Evolutionary conservation across 2,113 vertebrate species (phyloP), one percentile per base, ranked within the genome.

Genomic region (Apodemus speciosus): DNA sequence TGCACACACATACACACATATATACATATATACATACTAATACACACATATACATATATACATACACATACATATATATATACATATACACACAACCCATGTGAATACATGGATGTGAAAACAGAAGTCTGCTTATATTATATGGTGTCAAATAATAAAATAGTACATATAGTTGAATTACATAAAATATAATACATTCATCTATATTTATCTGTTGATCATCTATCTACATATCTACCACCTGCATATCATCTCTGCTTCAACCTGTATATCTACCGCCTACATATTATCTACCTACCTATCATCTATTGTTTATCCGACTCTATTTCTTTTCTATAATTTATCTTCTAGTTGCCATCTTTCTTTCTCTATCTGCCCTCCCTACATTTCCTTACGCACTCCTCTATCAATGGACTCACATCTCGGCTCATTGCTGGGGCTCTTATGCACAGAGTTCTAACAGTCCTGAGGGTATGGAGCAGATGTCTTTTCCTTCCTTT

Each of bases 401-500:
- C 15, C 4, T 79, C 32, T 38, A 11, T 53, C 43, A 4, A 3
- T 51, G 11, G 76, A 35, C 66, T 16, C 11, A 15, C 18, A 15
- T 13, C 9, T 2, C 13, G 9, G 35, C n/a, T 79, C 27, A 53
- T 49, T n/a, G 38, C 18, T 60, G 76, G 30, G 32, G 30, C 38
- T 30, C 1, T 27, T 71, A 9, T 30, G 51, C 56, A n/a, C 32
- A 4, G 30, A 35, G 15, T 32, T 16, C 35, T 38, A 25, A 27
- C 9, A 43, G 11, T 1, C 40, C 16, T 9, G 66, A 16, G 3
- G 43, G 2, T 3, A 0, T 2, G 4, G 1, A 9, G 1, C 25
- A 27, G 30, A 40, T 64, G 56, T n/a, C 9, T 7, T 71, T 72
- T n/a, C 35, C 53, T 60, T 51, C 14, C 13, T 30, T 32, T 35